phyloP scores from a whole-genome alignment of 2,888 invertebrate genomes.

The Melinaea menophilus region DNA sequence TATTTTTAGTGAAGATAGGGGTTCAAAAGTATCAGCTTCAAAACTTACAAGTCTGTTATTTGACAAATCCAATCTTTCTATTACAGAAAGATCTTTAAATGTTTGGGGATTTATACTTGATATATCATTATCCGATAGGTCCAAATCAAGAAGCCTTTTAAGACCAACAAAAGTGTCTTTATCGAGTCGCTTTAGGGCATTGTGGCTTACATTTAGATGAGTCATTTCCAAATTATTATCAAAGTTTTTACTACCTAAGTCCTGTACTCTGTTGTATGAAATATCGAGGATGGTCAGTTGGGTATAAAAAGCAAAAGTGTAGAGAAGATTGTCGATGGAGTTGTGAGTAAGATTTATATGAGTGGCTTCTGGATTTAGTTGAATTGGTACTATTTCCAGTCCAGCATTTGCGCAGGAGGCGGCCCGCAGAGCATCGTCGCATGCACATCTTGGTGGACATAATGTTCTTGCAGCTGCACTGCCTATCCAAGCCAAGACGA shows the following conservation, averaged over 20 bases:
- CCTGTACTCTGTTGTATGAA: constrained; percentile 87
- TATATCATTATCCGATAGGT: constrained; percentile 88
- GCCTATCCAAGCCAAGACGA: constrained; percentile 76
- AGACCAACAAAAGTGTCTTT: constrained; percentile 88
- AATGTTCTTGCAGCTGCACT: constrained; percentile 78
- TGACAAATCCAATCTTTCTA: constrained; percentile 86
- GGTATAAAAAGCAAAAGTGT: constrained; percentile 88
- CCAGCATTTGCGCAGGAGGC: constrained; percentile 87
- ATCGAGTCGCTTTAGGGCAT: constrained; percentile 83
- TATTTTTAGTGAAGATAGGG: constrained; percentile 82
- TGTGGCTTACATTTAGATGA: constrained; percentile 86
- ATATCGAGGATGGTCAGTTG: constrained; percentile 89
- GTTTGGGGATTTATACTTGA: constrained; percentile 84
- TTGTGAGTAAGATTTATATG: constrained; percentile 91
- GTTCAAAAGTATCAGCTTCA: constrained; percentile 83
- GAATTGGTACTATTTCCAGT: constrained; percentile 91
- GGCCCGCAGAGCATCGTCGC: constrained; percentile 86
- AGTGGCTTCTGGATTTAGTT: constrained; percentile 90
- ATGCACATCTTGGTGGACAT: constrained; percentile 89
- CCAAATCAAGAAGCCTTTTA: constrained; percentile 80
- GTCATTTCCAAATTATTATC: constrained; percentile 85
- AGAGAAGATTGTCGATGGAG: constrained; percentile 86
- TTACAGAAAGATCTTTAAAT: constrained; percentile 85
- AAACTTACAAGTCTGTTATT: constrained; percentile 86
- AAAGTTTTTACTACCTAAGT: constrained; percentile 89